Evolutionary conservation across 2,797 vertebrate species (phyloP).

Genomic region (Choloepus didactylus): DNA sequence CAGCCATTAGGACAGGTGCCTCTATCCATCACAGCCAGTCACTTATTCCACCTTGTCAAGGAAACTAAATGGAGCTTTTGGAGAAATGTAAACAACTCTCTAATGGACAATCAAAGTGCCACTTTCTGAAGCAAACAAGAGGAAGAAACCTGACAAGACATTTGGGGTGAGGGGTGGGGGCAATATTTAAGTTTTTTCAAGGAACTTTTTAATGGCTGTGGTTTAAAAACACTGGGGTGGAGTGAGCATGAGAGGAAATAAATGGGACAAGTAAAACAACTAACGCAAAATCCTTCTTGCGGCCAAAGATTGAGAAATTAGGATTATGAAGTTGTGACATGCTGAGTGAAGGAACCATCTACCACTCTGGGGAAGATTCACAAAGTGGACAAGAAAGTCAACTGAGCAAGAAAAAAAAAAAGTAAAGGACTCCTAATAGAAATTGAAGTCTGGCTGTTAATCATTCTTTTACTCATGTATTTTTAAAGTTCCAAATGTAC

Average conservation of each 20-base stretch:
- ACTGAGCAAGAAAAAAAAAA: slow-evolving; percentile 60
- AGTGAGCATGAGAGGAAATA: slow-evolving; percentile 62
- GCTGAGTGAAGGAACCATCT: background rate
- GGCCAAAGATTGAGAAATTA: slow-evolving; percentile 75
- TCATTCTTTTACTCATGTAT: slow-evolving; percentile 1
- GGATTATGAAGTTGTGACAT: slow-evolving; percentile 57
- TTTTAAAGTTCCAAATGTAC: slow-evolving; percentile 53
- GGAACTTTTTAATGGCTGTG: slow-evolving; percentile 84
- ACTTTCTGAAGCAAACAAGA: slow-evolving; percentile 92
- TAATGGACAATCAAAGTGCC: slow-evolving; percentile 96
- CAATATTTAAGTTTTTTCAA: slow-evolving; percentile 87
- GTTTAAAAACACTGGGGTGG: slow-evolving; percentile 75
- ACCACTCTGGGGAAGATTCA: slow-evolving; percentile 56
- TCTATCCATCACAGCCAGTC: slow-evolving; percentile 99
- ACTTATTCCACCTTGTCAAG: slow-evolving; percentile 99
- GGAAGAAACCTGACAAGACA: slow-evolving; percentile 90
- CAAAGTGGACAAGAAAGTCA: slow-evolving; percentile 76
- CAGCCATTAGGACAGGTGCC: slow-evolving; percentile 99
- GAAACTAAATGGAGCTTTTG: slow-evolving; percentile 99
- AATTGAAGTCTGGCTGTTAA: slow-evolving; percentile 56
- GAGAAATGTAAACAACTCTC: slow-evolving; percentile 99
- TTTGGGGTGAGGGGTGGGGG: slow-evolving; percentile 76
- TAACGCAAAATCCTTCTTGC: slow-evolving; percentile 64
- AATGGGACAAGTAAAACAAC: slow-evolving; percentile 67
- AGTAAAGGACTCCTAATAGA: slow-evolving; percentile 74